Evolutionary conservation across 2,113 vertebrate species (phyloP).

Genomic region (Phylloscopus trochiloides): DNA sequence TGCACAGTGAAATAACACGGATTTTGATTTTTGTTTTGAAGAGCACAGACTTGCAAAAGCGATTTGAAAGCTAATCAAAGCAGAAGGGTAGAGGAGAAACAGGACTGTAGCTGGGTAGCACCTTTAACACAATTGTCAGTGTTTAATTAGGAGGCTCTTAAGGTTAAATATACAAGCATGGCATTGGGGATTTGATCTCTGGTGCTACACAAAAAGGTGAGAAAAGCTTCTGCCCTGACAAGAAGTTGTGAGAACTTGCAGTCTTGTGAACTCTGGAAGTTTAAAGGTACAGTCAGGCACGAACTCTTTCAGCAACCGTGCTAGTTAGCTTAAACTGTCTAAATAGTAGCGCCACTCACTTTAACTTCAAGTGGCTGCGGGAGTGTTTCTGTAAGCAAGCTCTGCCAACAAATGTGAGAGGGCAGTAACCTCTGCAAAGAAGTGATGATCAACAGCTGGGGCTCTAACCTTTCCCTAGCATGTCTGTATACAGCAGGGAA

Average conservation of each 20-base stretch:
- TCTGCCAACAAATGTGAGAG: slow-evolving; percentile 4
- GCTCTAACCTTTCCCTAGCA: background rate
- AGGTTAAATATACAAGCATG: background rate
- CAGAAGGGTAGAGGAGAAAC: background rate
- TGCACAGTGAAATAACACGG: background rate
- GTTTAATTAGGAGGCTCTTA: slow-evolving; percentile 23
- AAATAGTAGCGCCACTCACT: background rate
- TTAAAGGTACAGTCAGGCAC: background rate
- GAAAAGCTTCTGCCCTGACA: background rate
- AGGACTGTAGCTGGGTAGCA: background rate
- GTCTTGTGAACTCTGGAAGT: background rate
- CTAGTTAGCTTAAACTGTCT: background rate
- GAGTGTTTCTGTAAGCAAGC: background rate
- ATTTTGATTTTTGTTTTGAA: background rate
- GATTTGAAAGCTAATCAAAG: background rate
- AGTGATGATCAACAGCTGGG: slow-evolving; percentile 41
- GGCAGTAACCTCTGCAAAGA: slow-evolving; percentile 28
- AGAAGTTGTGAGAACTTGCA: slow-evolving; percentile 1
- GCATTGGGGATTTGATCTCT: background rate
- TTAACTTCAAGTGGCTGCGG: background rate
- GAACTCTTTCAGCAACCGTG: background rate
- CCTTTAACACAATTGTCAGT: background rate
- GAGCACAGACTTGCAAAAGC: background rate
- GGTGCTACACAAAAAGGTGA: background rate
- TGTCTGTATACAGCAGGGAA: slow-evolving; percentile 36